These are phyloP conservation scores for Drosophila birchii DNA, from an alignment of 2,888 invertebrate species.

Conservation along the genomic window DNA sequence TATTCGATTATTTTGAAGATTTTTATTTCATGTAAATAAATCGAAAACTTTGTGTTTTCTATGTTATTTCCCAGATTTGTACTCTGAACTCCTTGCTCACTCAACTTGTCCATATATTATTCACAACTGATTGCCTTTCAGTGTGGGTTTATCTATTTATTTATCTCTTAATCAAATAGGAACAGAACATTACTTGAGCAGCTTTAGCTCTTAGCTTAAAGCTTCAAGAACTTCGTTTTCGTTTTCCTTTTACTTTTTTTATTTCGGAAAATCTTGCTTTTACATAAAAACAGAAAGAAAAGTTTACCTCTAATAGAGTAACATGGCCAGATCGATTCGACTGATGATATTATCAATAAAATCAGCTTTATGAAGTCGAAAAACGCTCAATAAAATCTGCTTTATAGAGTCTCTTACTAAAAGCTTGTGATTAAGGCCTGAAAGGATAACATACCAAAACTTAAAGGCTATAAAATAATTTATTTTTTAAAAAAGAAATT, in stretches of 20 bases:
- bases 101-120: constrained; percentile 22
- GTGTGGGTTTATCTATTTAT: constrained; percentile 33
- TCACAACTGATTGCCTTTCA: constrained; percentile 23
- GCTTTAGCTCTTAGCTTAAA: constrained; percentile 25
- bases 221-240: constrained; percentile 3
- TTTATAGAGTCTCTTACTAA: too few species aligned
- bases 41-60: background rate
- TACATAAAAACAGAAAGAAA: too few species aligned
- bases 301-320: too few species aligned
- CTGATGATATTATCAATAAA: too few species aligned
- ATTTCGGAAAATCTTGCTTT: background rate
- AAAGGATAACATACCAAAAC: too few species aligned
- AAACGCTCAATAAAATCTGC: too few species aligned
- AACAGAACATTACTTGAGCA: background rate
- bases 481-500: too few species aligned
- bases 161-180: constrained; percentile 9
- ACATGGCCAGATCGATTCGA: too few species aligned
- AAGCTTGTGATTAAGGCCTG: too few species aligned
- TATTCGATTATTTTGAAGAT: constrained; percentile 5
- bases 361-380: too few species aligned
- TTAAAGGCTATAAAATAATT: too few species aligned
- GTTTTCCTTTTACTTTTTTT: background rate
- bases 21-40: background rate
- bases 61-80: background rate
- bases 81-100: background rate